phyloP scores from a whole-genome alignment of 2,888 invertebrate genomes.

The Trypoxylon attenuatum region DNA sequence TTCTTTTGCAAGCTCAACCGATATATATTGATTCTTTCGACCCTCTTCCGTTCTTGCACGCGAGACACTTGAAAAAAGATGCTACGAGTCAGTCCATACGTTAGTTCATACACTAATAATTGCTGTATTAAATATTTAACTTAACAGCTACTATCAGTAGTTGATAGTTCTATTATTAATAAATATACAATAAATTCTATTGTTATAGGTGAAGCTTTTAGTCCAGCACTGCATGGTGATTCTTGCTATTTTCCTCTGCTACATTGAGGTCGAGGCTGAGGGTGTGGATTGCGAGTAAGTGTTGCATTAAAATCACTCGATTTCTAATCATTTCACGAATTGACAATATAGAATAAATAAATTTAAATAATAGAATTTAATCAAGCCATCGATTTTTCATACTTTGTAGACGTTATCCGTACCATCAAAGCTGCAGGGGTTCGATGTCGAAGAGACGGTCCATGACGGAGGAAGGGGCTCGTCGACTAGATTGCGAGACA shows the following conservation, averaged over 20 bases:
- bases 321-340: not conserved
- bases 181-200: too few relatives aligned
- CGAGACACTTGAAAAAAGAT: not conserved
- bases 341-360: not conserved
- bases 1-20: not conserved
- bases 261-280: conserved; percentile 28
- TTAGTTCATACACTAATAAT: not conserved
- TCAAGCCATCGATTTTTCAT: not conserved
- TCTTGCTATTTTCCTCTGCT: conserved; percentile 50
- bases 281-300: conserved; percentile 53
- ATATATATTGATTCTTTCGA: not conserved
- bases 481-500: conserved; percentile 9
- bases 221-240: conserved; percentile 49
- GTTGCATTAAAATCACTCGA: not conserved
- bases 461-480: too few relatives aligned
- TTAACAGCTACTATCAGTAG: too few relatives aligned
- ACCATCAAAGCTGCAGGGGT: conserved; percentile 44
- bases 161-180: too few relatives aligned
- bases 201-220: conserved; percentile 32
- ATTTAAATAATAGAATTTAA: not conserved
- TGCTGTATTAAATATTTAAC: not conserved
- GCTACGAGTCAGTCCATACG: not conserved
- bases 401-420: conserved; percentile 35
- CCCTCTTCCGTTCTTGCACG: not conserved
- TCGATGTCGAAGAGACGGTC: conserved; percentile 42